Evolutionary conservation across 2,888 invertebrate species (phyloP).

Genomic region (Cephus spinipes): DNA sequence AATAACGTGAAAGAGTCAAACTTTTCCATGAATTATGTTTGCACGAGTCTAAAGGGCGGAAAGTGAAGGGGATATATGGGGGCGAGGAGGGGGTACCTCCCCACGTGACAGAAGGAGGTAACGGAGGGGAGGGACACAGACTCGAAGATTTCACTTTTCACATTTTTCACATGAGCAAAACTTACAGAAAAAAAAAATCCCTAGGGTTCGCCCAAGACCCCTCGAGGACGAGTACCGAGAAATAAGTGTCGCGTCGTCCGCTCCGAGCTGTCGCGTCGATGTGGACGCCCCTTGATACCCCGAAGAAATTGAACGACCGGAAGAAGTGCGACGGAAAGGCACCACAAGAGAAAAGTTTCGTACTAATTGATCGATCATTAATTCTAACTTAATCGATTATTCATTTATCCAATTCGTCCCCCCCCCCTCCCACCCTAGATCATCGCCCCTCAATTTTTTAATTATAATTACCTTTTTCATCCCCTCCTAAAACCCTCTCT

Average conservation of each 20-base stretch:
- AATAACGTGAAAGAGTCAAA: neutral
- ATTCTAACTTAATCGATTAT: neutral
- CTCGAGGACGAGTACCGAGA: neutral
- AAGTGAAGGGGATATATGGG: too few relatives aligned
- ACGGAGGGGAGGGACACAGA: too few relatives aligned
- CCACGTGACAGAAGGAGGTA: too few relatives aligned
- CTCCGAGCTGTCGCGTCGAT: neutral
- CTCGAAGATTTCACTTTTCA: neutral
- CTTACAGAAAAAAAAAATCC: neutral
- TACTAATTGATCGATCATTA: conserved; percentile 28
- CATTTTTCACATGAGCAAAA: neutral
- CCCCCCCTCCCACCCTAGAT: neutral
- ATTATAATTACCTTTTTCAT: neutral
- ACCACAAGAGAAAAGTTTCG: conserved; percentile 45
- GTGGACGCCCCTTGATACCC: neutral
- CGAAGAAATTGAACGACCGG: conserved; percentile 5
- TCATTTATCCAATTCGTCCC: neutral
- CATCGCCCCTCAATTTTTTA: neutral
- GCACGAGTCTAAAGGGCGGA: neutral
- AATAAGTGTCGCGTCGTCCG: neutral
- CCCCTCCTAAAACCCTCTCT: conserved; percentile 2
- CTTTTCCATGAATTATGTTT: neutral
- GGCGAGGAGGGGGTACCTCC: too few relatives aligned
- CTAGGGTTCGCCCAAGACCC: neutral
- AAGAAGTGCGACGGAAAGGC: conserved; percentile 48